These are phyloP conservation scores for Intoshia linei DNA, from an alignment of 1,140 invertebrate species.

Conservation along the genomic window DNA sequence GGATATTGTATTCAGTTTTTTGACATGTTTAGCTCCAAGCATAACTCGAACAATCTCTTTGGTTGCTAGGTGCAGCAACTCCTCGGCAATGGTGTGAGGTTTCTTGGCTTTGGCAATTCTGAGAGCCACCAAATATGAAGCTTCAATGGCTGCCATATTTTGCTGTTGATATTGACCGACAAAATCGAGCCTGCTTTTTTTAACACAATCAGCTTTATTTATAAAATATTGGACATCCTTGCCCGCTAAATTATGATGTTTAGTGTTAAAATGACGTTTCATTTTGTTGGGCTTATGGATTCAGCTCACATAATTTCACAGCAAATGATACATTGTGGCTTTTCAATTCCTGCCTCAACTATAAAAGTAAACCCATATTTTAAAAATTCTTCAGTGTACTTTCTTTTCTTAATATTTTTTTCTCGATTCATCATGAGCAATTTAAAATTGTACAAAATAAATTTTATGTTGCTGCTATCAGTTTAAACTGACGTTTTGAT, in stretches of 20 bases:
- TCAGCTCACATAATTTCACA: slow-evolving; percentile 5
- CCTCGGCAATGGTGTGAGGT: slow-evolving; percentile 15
- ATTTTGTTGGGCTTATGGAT: slow-evolving; percentile 8
- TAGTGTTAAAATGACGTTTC: no score
- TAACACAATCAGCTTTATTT: slow-evolving; percentile 7
- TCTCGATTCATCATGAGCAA: no score
- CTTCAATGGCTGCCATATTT: slow-evolving; percentile 8
- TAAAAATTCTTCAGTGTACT: no score
- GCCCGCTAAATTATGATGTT: no score
- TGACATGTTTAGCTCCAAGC: slow-evolving; percentile 9
- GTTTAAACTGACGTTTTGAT: no score
- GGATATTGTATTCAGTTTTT: slow-evolving; percentile 6
- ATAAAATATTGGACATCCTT: slow-evolving; percentile 6
- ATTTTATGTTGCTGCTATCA: no score
- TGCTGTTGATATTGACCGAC: slow-evolving; percentile 7
- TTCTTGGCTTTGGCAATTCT: slow-evolving; percentile 14
- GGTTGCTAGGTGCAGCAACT: slow-evolving; percentile 14
- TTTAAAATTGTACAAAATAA: no score
- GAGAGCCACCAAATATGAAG: slow-evolving; percentile 8
- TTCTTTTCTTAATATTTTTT: no score
- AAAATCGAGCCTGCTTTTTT: slow-evolving; percentile 7
- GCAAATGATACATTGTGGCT: slow-evolving; percentile 4
- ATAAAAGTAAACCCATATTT: no score
- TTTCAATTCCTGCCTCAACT: slow-evolving; percentile 4
- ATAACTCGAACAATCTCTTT: slow-evolving; percentile 12